phyloP scores from a whole-genome alignment of 1,140 invertebrate genomes.

The Drosophila santomea region DNA sequence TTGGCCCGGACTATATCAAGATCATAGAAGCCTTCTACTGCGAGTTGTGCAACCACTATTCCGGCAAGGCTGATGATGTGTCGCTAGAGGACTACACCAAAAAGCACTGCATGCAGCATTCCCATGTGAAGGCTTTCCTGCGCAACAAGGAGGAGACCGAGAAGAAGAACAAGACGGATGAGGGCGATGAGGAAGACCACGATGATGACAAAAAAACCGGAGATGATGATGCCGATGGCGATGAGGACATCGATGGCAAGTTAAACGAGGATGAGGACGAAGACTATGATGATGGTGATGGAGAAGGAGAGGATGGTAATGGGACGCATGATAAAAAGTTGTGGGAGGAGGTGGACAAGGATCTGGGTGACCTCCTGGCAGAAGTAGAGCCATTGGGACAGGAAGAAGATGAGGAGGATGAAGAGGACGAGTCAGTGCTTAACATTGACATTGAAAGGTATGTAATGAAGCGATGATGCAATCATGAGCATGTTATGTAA shows the following conservation, averaged over 20 bases:
- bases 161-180: constrained; percentile 84
- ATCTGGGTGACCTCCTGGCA: constrained; percentile 88
- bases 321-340: constrained; percentile 88
- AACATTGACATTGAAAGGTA: constrained; percentile 85
- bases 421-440: constrained; percentile 89
- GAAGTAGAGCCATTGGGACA: constrained; percentile 87
- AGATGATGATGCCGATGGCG: constrained; percentile 47
- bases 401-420: constrained; percentile 90
- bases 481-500: neutral
- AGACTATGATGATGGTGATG: constrained; percentile 20
- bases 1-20: constrained; percentile 91
- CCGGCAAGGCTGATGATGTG: constrained; percentile 87
- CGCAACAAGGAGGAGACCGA: constrained; percentile 90
- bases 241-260: constrained; percentile 86
- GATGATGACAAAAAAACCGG: constrained; percentile 35
- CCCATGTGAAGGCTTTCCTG: constrained; percentile 90
- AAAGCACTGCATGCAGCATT: constrained; percentile 89
- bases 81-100: constrained; percentile 86
- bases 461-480: neutral
- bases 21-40: constrained; percentile 90
- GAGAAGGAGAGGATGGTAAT: constrained; percentile 75
- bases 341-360: constrained; percentile 91
- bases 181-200: constrained; percentile 51
- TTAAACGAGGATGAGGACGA: constrained; percentile 69
- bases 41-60: constrained; percentile 90